Evolutionary conservation across 2,888 invertebrate species (phyloP).

Genomic region (Drosophila falleni): DNA sequence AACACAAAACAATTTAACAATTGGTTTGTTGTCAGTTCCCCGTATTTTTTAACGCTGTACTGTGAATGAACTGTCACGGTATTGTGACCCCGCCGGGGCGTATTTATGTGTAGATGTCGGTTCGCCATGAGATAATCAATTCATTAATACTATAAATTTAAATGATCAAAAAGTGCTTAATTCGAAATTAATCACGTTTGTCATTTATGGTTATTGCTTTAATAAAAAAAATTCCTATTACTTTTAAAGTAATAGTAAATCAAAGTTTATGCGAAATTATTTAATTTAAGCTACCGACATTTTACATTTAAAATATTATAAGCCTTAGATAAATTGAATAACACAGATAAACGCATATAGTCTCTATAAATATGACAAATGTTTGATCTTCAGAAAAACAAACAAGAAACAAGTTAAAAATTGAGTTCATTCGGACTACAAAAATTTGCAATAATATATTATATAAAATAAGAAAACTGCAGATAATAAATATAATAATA

Average conservation of each 20-base stretch:
- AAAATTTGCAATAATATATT: slow-evolving; percentile 8
- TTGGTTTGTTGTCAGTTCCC: slow-evolving; percentile 52
- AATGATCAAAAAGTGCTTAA: neutral
- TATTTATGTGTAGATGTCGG: slow-evolving; percentile 31
- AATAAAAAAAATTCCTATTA: no score
- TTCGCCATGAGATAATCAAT: slow-evolving; percentile 37
- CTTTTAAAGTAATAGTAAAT: no score
- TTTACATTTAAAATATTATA: no score
- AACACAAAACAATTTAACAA: slow-evolving; percentile 75
- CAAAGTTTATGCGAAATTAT: no score
- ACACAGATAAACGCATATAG: no score
- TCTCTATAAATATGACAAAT: neutral
- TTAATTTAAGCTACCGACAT: no score
- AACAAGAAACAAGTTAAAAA: slow-evolving; percentile 42
- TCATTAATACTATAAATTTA: slow-evolving; percentile 29
- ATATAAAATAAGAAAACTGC: neutral
- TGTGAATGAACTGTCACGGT: slow-evolving; percentile 65
- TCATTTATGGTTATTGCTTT: neutral
- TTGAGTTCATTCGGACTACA: slow-evolving; percentile 27
- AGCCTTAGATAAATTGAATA: no score
- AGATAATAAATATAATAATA: slow-evolving; percentile 28
- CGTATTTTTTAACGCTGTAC: slow-evolving; percentile 6
- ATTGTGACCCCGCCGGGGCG: slow-evolving; percentile 35
- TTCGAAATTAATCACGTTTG: neutral
- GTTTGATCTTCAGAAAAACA: slow-evolving; percentile 2